phyloP scores from a whole-genome alignment of 2,113 vertebrate genomes.

The Dendropsophus ebraccatus region DNA sequence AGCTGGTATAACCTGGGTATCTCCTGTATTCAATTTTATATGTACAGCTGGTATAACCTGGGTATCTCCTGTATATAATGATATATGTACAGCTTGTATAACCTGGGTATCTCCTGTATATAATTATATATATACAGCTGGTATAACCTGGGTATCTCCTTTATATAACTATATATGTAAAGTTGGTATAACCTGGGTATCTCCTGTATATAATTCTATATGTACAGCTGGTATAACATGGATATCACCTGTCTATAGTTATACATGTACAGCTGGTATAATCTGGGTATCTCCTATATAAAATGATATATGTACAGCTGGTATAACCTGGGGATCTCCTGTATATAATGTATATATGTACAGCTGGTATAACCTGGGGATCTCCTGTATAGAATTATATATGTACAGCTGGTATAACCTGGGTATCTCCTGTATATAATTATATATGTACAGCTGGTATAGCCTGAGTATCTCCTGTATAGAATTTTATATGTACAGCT shows the following conservation, averaged over 20 bases:
- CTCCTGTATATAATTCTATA: not conserved
- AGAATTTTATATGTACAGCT: not conserved
- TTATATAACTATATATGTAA: not conserved
- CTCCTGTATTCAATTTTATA: not conserved
- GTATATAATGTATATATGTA: not conserved
- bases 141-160: not conserved
- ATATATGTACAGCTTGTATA: not conserved
- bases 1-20: not conserved
- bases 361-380: not conserved
- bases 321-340: not conserved
- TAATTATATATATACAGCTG: not conserved
- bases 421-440: not conserved
- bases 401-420: not conserved
- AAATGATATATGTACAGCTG: not conserved
- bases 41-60: not conserved
- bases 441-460: not conserved
- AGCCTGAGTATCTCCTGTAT: not conserved
- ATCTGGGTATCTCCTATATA: not conserved
- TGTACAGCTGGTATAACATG: not conserved
- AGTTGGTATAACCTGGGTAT: not conserved
- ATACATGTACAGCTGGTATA: not conserved
- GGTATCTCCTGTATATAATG: not conserved
- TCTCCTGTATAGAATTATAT: not conserved
- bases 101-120: not conserved
- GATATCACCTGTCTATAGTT: not conserved